A percentile compares a stretch with the other conserved stretches of the same genome.
Evolutionary conservation across 2,113 vertebrate species (phyloP).

Genomic region (Onychostoma macrolepis): DNA sequence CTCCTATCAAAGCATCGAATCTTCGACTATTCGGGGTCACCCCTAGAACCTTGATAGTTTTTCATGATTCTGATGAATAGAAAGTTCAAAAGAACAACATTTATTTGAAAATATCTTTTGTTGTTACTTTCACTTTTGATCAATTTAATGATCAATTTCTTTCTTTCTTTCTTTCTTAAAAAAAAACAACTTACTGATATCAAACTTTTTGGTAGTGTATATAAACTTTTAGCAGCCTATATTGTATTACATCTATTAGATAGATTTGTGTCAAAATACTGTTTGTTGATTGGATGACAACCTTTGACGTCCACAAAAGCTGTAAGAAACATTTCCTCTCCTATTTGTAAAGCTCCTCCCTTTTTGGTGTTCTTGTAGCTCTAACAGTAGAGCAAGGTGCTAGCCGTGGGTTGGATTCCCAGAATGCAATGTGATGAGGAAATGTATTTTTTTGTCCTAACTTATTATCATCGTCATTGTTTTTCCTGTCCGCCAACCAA

Average conservation of each 20-base stretch:
- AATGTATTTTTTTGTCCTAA: background rate
- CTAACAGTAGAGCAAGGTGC: background rate
- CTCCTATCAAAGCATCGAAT: too few species aligned
- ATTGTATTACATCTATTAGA: background rate
- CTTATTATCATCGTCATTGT: background rate
- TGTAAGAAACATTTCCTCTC: background rate
- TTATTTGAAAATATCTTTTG: background rate
- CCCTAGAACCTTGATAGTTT: background rate
- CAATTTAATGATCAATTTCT: background rate
- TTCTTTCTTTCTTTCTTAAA: background rate
- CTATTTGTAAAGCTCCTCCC: background rate
- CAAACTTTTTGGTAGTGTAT: background rate
- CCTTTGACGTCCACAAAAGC: background rate
- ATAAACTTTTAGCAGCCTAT: background rate
- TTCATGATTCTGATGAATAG: background rate
- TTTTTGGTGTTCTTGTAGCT: background rate
- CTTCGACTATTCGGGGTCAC: too few species aligned
- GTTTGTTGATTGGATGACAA: background rate
- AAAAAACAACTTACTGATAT: background rate
- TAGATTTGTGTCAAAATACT: background rate
- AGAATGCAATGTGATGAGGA: background rate
- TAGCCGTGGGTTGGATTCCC: constrained; percentile 1
- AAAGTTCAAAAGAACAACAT: background rate
- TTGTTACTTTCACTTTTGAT: background rate
- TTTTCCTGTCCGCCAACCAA: background rate